These are phyloP conservation scores for Trypoxylon attenuatum DNA, from an alignment of 2,888 invertebrate species.

Conservation along the genomic window DNA sequence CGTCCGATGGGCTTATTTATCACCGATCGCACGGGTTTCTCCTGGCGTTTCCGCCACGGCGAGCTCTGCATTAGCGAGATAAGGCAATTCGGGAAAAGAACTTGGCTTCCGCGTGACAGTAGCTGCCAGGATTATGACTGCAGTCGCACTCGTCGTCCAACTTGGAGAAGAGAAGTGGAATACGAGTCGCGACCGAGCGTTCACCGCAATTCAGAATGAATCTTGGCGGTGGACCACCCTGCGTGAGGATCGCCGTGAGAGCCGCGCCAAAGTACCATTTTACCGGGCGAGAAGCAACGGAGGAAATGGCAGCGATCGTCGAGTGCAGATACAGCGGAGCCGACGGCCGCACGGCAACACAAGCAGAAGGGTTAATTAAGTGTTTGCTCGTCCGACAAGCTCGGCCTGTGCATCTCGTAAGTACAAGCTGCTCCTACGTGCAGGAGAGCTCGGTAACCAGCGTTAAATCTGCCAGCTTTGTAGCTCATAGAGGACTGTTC, in stretches of 20 bases:
- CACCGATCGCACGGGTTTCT: too few relatives aligned
- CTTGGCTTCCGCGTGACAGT: too few relatives aligned
- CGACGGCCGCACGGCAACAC: too few relatives aligned
- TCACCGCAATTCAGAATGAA: slow-evolving; percentile 9
- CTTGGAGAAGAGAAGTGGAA: too few relatives aligned
- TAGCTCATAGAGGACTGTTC: slow-evolving; percentile 6
- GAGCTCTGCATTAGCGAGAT: too few relatives aligned
- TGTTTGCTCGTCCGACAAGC: slow-evolving; percentile 61
- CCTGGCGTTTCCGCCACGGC: too few relatives aligned
- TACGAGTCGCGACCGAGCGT: too few relatives aligned
- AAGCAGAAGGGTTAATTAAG: slow-evolving; percentile 67
- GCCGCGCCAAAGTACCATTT: slow-evolving; percentile 13
- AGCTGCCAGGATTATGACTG: too few relatives aligned
- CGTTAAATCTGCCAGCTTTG: slow-evolving; percentile 31
- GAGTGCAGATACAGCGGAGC: not conserved
- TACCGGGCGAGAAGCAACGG: slow-evolving; percentile 3
- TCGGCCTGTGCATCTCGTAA: slow-evolving; percentile 47
- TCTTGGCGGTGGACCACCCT: slow-evolving; percentile 9
- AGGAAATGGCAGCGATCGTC: not conserved
- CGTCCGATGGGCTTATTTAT: too few relatives aligned
- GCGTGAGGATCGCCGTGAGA: not conserved
- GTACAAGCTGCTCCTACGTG: slow-evolving; percentile 32
- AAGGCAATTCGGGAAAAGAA: too few relatives aligned
- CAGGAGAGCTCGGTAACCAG: slow-evolving; percentile 19
- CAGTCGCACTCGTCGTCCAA: too few relatives aligned